phyloP scores from a whole-genome alignment of 2,797 vertebrate genomes.

The Helostoma temminkii region DNA sequence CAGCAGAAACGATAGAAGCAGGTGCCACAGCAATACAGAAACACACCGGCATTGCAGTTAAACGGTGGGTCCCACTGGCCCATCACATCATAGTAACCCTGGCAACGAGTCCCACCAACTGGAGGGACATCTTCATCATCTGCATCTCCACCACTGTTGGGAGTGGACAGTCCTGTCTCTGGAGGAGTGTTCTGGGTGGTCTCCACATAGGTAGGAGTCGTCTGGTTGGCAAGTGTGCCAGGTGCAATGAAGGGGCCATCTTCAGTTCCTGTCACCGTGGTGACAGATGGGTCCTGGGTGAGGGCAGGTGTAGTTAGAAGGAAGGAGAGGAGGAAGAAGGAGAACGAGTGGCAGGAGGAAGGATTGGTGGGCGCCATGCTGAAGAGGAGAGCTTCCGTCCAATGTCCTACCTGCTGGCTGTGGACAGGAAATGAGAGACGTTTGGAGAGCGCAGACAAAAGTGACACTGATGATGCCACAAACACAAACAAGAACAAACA shows the following conservation, averaged over 20 bases:
- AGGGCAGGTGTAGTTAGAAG: slow-evolving; percentile 36
- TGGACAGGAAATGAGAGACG: slow-evolving; percentile 25
- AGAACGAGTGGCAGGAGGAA: slow-evolving; percentile 47
- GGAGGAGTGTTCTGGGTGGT: slow-evolving; percentile 76
- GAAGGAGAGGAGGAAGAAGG: slow-evolving; percentile 54
- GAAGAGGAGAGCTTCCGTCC: slow-evolving; percentile 33
- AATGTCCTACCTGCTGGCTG: slow-evolving; percentile 49
- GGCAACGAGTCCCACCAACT: slow-evolving; percentile 89
- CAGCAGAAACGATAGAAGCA: slow-evolving; percentile 99
- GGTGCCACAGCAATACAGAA: slow-evolving; percentile 95
- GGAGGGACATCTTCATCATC: slow-evolving; percentile 80
- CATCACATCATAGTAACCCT: slow-evolving; percentile 98
- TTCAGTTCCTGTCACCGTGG: slow-evolving; percentile 31
- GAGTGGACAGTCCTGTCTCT: slow-evolving; percentile 79
- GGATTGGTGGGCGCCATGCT: slow-evolving; percentile 59
- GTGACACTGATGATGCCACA: background rate
- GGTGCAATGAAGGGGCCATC: slow-evolving; percentile 31
- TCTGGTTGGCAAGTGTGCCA: slow-evolving; percentile 61
- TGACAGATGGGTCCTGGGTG: slow-evolving; percentile 67
- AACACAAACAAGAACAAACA: background rate
- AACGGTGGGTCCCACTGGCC: slow-evolving; percentile 99
- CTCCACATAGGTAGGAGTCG: slow-evolving; percentile 64
- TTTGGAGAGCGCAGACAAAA: slow-evolving; percentile 20
- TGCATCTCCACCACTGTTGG: slow-evolving; percentile 71
- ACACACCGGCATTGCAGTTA: slow-evolving; percentile 95